Base-by-base conservation (phyloP, 2,888 invertebrate genomes). In the Philhelius pedissequus region DNA sequence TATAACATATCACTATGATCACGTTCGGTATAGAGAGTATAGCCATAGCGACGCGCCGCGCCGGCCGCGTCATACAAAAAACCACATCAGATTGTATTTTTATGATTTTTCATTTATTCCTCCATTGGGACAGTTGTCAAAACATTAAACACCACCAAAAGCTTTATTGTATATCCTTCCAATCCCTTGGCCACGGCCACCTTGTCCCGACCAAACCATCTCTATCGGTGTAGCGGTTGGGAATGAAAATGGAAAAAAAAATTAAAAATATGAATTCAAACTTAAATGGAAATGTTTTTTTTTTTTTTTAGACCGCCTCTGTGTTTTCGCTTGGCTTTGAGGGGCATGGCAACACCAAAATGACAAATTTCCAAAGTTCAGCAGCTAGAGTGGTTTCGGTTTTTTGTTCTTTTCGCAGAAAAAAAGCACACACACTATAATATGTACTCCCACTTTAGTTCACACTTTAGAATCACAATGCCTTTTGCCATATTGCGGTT, bases 291-390 rank as follows among this genome's bases (percentile, higher is more conserved):
- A 77, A 77, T 73, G 68, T 73, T 73, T 56, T 56, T 32, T 1
- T 56, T 56, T 32, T 1, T 30, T 27, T 68, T 15, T 58, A 64
- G 48, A 43, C 69, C 73, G 68, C 78, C 43, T 52, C 40, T 18
- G 76, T 66, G 70, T 71, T 75, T 81, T 76, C n/a, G n/a, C n/a
- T n/a, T 9, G 35, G 60, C 20, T 74, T 40, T 20, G 15, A 9
- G 78, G 30, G 35, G 22, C 27, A 43, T 27, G 50, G 40, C 30
- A 70, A 70, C 70, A 70, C 81, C 64, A 69, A 83, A 83, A 83
- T 75, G 83, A 83, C 83, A 83, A 78, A 83, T 78, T 83, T 74
- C 70, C 78, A 83, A 83, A 83, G 78, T 83, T 83, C 78, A 58
- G 45, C 58, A 66, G 56, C 30, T 58, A 64, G 18, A 60, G 83